Evolutionary conservation across 2,797 vertebrate genomes (phyloP).

Genomic region (Sebastes paucispinis): DNA sequence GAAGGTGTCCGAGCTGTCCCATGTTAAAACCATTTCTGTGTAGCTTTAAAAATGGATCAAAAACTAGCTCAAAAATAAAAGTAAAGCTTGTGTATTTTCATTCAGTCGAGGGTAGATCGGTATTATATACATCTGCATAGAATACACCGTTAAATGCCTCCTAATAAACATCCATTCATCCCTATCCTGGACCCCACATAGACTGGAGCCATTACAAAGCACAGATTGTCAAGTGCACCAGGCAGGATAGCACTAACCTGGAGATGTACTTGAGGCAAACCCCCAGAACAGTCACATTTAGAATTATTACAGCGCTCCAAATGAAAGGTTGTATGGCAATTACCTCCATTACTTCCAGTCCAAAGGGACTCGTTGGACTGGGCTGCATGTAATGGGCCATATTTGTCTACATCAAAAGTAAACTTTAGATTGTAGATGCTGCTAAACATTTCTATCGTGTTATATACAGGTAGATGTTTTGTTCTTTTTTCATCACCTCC

Average conservation of each 20-base stretch:
- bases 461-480: not conserved
- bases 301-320: slow-evolving; percentile 3
- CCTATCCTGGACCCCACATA: not conserved
- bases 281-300: slow-evolving; percentile 2
- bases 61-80: not conserved
- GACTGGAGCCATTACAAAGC: not conserved
- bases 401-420: slow-evolving; percentile 11
- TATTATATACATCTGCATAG: not conserved
- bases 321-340: not conserved
- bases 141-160: not conserved
- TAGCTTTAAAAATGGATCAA: not conserved
- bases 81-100: not conserved
- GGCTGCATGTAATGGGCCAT: not conserved
- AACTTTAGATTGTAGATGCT: not conserved
- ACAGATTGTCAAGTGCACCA: slow-evolving; percentile 18
- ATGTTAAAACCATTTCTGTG: not conserved
- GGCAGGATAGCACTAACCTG: not conserved
- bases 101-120: not conserved
- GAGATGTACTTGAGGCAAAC: slow-evolving; percentile 2
- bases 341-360: slow-evolving; percentile 7
- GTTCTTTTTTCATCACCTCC: not conserved
- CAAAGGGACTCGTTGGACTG: slow-evolving; percentile 1
- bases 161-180: not conserved
- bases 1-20: not conserved
- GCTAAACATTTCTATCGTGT: not conserved